Base-by-base conservation (phyloP, 2,797 vertebrate genomes). In the Thamnophis elegans region DNA sequence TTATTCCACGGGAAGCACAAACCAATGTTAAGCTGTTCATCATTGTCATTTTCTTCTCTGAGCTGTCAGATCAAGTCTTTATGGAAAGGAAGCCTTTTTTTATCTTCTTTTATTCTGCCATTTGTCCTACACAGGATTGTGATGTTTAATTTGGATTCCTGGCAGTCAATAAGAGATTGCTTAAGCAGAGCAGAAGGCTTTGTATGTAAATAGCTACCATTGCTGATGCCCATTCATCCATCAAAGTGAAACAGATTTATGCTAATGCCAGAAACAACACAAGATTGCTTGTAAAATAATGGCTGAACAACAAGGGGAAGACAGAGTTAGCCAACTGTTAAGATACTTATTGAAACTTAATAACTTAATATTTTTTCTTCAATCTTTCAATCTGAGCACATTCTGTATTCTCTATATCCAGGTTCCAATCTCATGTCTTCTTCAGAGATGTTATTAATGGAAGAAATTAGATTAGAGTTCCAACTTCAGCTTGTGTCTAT, bases 221-320 rank as follows among this genome's bases (percentile, higher is more conserved):
- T n/a, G 78, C 6, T 85, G 53, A 85, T 92, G 92, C 91, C 53
- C 54, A 7, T 89, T 68, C 26, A 92, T 94, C 94, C 90, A 91
- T 95, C 85, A 60, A 92, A 93, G 47, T 90, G 88, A 93, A 95
- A 93, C 89, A 16, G 42, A 94, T 93, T 93, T 62, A 89, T 73
- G 89, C 60, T 94, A 92, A 68, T 60, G n/a, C 59, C 55, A 93
- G 90, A 51, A 90, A 88, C 13, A 89, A 54, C 87, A 85, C 88
- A 90, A 73, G 51, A 91, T 89, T 88, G 90, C 91, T 47, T 91
- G 93, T 91, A 89, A 92, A 28, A 55, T 86, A 92, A 94, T 91
- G 47, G 14, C 91, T 93, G 87, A 92, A 55, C 94, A 92, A 58
- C 90, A 93, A 62, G 94, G 65, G 58, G 92, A 93, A 95, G 94